Evolutionary conservation across 2,888 invertebrate species (phyloP).

Genomic region (Microdon myrmicae): DNA sequence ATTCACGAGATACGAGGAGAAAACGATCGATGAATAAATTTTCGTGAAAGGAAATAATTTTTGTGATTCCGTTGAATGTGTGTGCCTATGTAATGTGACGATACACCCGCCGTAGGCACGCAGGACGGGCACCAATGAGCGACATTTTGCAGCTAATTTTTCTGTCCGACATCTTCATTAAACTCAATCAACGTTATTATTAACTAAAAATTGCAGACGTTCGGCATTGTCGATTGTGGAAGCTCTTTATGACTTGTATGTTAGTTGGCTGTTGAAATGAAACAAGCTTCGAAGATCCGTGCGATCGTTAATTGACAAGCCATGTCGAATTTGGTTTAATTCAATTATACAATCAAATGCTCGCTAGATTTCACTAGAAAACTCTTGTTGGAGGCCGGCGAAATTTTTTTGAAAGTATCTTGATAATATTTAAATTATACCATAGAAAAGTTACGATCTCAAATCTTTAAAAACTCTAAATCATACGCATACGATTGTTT

Average conservation of each 20-base stretch:
- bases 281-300: constrained; percentile 4
- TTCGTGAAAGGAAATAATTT: constrained; percentile 7
- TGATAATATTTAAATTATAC: no score
- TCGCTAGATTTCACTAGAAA: no score
- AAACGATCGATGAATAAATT: constrained; percentile 25
- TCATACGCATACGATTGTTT: no score
- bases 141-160: constrained; percentile 39
- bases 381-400: no score
- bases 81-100: constrained; percentile 13
- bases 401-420: no score
- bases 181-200: constrained; percentile 47
- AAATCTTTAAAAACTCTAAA: no score
- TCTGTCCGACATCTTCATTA: constrained; percentile 48
- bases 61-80: constrained; percentile 1
- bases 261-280: constrained; percentile 1
- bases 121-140: no score
- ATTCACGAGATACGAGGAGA: background rate
- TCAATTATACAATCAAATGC: constrained; percentile 29
- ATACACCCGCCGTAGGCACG: no score
- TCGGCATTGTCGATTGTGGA: constrained; percentile 8
- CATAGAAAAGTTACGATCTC: no score
- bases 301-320: constrained; percentile 36
- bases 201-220: constrained; percentile 37
- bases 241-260: constrained; percentile 15
- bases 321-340: constrained; percentile 44